Evolutionary conservation across 2,888 invertebrate genomes (phyloP).

Genomic region (Dexiosoma caninum): DNA sequence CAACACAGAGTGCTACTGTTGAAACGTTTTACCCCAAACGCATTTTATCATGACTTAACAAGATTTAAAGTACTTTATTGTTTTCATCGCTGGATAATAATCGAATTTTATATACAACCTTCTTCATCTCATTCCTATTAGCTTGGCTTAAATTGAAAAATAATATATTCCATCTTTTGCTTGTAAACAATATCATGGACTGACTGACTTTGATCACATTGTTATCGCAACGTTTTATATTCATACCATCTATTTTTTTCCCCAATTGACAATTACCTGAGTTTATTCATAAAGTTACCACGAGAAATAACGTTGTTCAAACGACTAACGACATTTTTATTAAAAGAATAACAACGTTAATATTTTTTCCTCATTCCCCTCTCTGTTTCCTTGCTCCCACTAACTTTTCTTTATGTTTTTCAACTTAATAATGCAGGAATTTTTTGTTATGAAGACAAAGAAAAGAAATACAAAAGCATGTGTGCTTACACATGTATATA

Average conservation of each 20-base stretch:
- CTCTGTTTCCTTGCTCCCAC: not conserved
- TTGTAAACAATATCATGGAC: conserved; percentile 13
- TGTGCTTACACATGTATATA: too few species aligned
- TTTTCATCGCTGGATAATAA: not conserved
- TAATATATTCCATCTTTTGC: not conserved
- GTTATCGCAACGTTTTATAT: conserved; percentile 8
- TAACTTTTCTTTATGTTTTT: not conserved
- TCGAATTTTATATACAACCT: not conserved
- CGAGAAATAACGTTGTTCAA: not conserved
- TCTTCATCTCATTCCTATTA: not conserved
- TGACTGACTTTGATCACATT: conserved; percentile 25
- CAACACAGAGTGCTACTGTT: too few species aligned
- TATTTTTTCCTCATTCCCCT: not conserved
- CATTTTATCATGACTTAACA: not conserved
- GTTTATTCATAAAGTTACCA: conserved; percentile 31
- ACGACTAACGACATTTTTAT: conserved; percentile 24
- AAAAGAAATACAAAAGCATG: too few species aligned
- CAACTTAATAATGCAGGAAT: not conserved
- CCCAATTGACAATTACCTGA: not conserved
- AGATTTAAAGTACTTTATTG: not conserved
- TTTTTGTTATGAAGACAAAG: too few species aligned
- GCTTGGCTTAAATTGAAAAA: conserved; percentile 13
- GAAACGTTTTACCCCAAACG: too few species aligned
- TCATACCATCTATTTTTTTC: too few species aligned
- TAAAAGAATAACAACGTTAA: conserved; percentile 27